These are phyloP conservation scores for Halictus rubicundus DNA, from an alignment of 1,140 invertebrate genomes.

Conservation along the genomic window DNA sequence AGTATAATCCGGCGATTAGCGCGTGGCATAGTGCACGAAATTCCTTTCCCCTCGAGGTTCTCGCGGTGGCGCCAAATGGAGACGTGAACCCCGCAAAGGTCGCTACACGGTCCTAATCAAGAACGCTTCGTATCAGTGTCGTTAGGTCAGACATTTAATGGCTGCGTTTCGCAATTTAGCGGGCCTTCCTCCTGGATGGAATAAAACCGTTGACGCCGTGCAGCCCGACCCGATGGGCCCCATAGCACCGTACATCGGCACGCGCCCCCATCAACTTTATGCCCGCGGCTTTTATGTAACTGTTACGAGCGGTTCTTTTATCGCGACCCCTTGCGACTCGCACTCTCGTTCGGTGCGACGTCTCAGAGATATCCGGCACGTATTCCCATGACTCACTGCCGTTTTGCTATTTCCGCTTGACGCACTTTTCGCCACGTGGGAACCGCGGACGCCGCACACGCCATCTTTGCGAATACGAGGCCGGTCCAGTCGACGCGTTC, in stretches of 20 bases:
- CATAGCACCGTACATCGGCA: constrained; percentile 5
- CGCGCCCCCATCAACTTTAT: constrained; percentile 21
- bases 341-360: neutral
- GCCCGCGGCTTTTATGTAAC: constrained; percentile 52
- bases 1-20: too few relatives aligned
- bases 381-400: too few relatives aligned
- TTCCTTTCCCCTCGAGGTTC: neutral
- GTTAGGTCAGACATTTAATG: constrained; percentile 31
- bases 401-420: too few relatives aligned
- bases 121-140: constrained; percentile 29
- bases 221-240: neutral
- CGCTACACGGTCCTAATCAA: constrained; percentile 25
- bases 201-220: constrained; percentile 31
- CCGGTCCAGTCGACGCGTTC: too few relatives aligned
- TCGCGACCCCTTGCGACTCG: constrained; percentile 31
- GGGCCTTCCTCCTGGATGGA: constrained; percentile 31
- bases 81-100: constrained; percentile 9
- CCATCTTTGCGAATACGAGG: too few relatives aligned
- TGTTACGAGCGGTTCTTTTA: constrained; percentile 23
- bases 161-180: constrained; percentile 35
- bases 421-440: too few relatives aligned
- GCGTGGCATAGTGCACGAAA: neutral
- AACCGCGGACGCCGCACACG: too few relatives aligned
- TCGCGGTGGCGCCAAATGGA: neutral
- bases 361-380: too few relatives aligned